Evolutionary conservation across 2,113 vertebrate genomes (phyloP).

Genomic region (Capricornis sumatraensis): DNA sequence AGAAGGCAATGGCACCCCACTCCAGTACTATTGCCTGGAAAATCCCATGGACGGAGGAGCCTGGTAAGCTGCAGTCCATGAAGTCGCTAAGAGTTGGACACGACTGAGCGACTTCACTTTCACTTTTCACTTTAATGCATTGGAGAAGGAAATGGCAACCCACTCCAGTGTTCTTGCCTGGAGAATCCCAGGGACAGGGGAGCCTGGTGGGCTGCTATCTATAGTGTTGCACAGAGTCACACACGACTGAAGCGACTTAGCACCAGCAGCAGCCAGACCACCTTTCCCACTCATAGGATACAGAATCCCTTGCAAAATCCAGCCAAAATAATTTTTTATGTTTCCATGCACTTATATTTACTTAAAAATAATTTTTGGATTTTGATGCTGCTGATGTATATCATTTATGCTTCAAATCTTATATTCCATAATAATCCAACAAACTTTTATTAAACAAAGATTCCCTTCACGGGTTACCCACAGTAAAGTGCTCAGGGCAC

Average conservation of each 20-base stretch:
- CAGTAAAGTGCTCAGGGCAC: neutral
- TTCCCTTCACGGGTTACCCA: neutral
- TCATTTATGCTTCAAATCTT: neutral
- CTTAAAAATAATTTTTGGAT: neutral
- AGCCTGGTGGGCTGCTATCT: too few species aligned
- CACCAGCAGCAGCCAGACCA: neutral
- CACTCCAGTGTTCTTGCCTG: too few species aligned
- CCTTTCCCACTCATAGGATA: neutral
- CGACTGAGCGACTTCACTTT: too few species aligned
- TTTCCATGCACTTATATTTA: neutral
- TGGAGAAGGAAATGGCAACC: too few species aligned
- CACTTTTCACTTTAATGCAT: too few species aligned
- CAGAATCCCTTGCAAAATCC: neutral
- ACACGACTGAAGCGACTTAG: too few species aligned
- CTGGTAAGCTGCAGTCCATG: too few species aligned
- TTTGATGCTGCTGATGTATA: neutral
- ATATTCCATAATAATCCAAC: neutral
- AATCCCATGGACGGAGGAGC: too few species aligned
- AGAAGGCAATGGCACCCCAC: too few species aligned
- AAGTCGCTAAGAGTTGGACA: too few species aligned
- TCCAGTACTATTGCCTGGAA: too few species aligned
- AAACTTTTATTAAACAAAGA: neutral
- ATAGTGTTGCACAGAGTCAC: fast-evolving
- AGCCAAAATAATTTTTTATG: neutral
- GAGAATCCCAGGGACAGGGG: too few species aligned